These are phyloP conservation scores for Ennomos erosarius DNA, from an alignment of 2,888 invertebrate species.

Conservation along the genomic window DNA sequence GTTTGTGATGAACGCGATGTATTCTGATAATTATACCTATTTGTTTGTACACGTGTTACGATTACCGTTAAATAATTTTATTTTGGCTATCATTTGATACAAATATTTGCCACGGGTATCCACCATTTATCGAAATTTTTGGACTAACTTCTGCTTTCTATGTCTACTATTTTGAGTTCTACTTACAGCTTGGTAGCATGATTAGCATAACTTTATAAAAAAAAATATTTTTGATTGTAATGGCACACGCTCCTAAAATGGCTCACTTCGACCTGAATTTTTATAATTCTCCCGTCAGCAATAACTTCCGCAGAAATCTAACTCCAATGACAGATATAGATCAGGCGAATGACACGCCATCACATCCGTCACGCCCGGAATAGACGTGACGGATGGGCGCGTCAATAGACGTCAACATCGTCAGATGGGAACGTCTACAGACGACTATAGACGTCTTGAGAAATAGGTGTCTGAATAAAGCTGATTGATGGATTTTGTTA, in stretches of 20 bases:
- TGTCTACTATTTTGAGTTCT: too few species aligned
- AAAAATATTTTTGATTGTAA: too few species aligned
- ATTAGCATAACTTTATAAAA: too few species aligned
- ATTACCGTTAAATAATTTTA: too few species aligned
- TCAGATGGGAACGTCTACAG: neutral
- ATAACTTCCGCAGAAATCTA: slow-evolving; percentile 40
- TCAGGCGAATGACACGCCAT: slow-evolving; percentile 44
- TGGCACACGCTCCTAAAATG: neutral
- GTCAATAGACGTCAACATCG: slow-evolving; percentile 22
- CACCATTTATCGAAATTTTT: too few species aligned
- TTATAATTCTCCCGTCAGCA: slow-evolving; percentile 36
- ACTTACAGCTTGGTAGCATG: too few species aligned
- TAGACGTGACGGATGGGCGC: slow-evolving; percentile 42
- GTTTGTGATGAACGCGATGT: slow-evolving; percentile 2
- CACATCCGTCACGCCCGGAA: slow-evolving; percentile 39
- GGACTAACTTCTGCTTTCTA: too few species aligned
- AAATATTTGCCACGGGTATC: too few species aligned
- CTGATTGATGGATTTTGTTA: slow-evolving; percentile 29
- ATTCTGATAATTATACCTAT: neutral
- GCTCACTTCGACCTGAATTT: slow-evolving; percentile 8
- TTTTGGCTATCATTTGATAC: too few species aligned
- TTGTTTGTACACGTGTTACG: neutral
- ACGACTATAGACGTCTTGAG: slow-evolving; percentile 13
- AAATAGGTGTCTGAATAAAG: slow-evolving; percentile 22
- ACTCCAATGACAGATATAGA: slow-evolving; percentile 43